These are phyloP conservation scores for Arenaria interpres DNA, from an alignment of 2,113 vertebrate genomes.

Conservation along the genomic window DNA sequence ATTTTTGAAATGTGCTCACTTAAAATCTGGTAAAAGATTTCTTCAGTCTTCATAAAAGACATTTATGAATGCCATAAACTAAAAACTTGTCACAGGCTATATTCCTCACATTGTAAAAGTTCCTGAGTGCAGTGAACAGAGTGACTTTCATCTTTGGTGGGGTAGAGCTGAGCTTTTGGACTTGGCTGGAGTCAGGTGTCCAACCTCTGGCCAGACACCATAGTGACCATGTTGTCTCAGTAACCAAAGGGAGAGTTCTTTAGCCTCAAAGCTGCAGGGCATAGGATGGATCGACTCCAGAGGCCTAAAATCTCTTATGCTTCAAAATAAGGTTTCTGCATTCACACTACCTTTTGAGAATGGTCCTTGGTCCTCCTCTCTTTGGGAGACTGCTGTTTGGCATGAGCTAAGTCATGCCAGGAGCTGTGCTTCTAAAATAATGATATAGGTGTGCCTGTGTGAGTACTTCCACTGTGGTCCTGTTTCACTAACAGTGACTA, in stretches of 20 bases:
- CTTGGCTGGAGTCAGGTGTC: neutral
- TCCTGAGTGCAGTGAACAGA: neutral
- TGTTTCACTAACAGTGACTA: neutral
- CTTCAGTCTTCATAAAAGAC: neutral
- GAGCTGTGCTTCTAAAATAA: neutral
- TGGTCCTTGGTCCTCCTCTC: neutral
- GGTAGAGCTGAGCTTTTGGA: neutral
- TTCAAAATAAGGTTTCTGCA: neutral
- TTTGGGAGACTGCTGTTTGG: neutral
- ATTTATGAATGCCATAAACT: neutral
- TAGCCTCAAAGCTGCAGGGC: neutral
- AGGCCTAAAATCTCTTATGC: neutral
- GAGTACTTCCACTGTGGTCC: accelerated
- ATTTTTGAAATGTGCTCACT: neutral
- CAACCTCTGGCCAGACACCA: neutral
- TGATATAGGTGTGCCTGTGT: accelerated
- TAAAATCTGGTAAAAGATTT: neutral
- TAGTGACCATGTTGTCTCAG: neutral
- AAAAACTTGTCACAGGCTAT: neutral
- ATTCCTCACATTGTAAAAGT: neutral
- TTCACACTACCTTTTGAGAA: neutral
- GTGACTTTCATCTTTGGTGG: neutral
- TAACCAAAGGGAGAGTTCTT: neutral
- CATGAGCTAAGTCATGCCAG: neutral
- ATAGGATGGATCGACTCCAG: neutral